A percentile compares a stretch with the other conserved stretches of the same genome.
Conservation (phyloP, 1,140 invertebrate species). For the Leptonema lineaticorne region DNA sequence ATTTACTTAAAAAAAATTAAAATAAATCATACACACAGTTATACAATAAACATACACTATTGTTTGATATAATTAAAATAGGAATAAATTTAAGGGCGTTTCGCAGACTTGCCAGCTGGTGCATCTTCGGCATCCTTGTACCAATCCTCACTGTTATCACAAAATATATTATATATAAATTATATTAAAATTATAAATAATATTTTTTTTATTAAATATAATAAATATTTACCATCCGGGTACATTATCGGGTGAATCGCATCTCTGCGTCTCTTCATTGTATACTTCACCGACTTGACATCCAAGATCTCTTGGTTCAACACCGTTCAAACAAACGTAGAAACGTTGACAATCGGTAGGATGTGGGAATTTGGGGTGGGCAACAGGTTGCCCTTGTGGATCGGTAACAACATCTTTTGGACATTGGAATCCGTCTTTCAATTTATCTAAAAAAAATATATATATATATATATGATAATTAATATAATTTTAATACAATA, state of each 20-base stretch:
- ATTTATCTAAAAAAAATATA: slow-evolving; percentile 56
- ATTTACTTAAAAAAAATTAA: slow-evolving; percentile 36
- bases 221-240: slow-evolving; percentile 72
- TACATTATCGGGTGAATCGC: slow-evolving; percentile 85
- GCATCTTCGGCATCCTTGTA: slow-evolving; percentile 69
- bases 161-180: slow-evolving; percentile 26
- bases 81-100: slow-evolving; percentile 16
- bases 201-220: slow-evolving; percentile 2
- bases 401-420: slow-evolving; percentile 68
- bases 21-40: too few relatives aligned
- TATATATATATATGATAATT: background rate
- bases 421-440: slow-evolving; percentile 81
- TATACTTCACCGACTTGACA: slow-evolving; percentile 84
- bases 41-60: too few relatives aligned
- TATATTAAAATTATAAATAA: too few relatives aligned
- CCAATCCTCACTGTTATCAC: slow-evolving; percentile 77
- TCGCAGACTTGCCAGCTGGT: slow-evolving; percentile 19
- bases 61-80: too few relatives aligned
- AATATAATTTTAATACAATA: slow-evolving; percentile 1
- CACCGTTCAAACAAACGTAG: slow-evolving; percentile 85
- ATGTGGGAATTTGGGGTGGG: slow-evolving; percentile 86
- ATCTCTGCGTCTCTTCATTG: slow-evolving; percentile 78
- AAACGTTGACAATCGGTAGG: slow-evolving; percentile 85
- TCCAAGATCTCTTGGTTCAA: slow-evolving; percentile 80
- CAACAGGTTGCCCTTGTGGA: slow-evolving; percentile 69